Base-by-base conservation (phyloP, 2,888 invertebrate species). In the Drosophila merina region DNA sequence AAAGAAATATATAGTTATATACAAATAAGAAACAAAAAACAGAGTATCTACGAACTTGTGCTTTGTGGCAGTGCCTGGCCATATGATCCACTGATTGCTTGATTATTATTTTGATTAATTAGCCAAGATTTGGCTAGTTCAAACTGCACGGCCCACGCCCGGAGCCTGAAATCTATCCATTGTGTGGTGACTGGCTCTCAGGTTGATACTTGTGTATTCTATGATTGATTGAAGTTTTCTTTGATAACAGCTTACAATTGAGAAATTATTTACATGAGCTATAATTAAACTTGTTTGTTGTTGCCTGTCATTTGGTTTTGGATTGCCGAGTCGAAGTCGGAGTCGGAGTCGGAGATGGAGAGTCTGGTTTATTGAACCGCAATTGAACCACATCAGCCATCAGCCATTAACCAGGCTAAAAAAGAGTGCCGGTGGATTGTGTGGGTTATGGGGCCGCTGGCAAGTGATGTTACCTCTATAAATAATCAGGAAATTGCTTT, bases 51-150 rank as follows among this genome's bases (percentile, higher is more conserved):
- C 44, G 66, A 69, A 52, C 62, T 56, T 64, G 66, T 54, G 50
- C 63, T 81, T 71, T 77, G 67, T 78, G 84, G 56, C 72, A 57
- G 75, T 77, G 76, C 78, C 81, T 75, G 76, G 59, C 78, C 68
- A 63, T 76, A 76, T 86, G 88, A 82, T 88, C 86, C 89, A 88
- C 88, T 86, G 88, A 88, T 88, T 86, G 77, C 86, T 85, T 84
- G 86, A 86, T 89, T 89, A 90, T 89, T 88, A 81, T 83, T 89
- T 90, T 90, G 90, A 89, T 89, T 89, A 90, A 89, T 89, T 89
- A 89, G 90, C 79, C 76, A 72, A 80, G 89, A 89, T 90, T 88
- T 88, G 84, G 83, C 77, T 86, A 84, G 88, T 88, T 80, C 88
- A 78, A 84, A 73, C 82, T 77, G 73, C 77, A 69, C 77, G 71